These are phyloP conservation scores for Gouania willdenowi DNA, from an alignment of 2,797 vertebrate genomes.

Conservation along the genomic window DNA sequence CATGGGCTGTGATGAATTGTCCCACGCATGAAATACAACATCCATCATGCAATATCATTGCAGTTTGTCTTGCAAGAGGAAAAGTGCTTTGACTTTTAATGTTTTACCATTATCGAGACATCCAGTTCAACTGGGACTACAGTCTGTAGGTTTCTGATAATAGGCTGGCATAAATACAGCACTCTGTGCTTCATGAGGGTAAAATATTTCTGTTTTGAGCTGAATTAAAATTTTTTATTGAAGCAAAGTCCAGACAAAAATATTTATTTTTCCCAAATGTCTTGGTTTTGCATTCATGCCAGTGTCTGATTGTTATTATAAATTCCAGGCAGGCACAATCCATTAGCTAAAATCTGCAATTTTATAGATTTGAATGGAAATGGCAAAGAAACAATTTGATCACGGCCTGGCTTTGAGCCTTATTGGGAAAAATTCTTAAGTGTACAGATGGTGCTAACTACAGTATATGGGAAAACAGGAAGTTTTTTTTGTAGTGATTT, in stretches of 20 bases:
- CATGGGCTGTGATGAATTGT: slow-evolving; percentile 1
- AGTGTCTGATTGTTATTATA: slow-evolving; percentile 51
- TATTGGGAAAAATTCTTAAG: slow-evolving; percentile 43
- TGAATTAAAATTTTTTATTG: slow-evolving; percentile 62
- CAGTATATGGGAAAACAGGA: no score
- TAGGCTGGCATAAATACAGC: slow-evolving; percentile 44
- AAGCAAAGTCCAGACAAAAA: slow-evolving; percentile 45
- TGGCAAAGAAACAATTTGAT: slow-evolving; percentile 45
- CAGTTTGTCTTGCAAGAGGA: slow-evolving; percentile 22
- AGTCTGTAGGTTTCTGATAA: slow-evolving; percentile 42
- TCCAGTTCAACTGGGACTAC: slow-evolving; percentile 32
- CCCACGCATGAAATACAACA: background rate
- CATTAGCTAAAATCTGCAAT: slow-evolving; percentile 58
- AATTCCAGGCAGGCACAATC: slow-evolving; percentile 44
- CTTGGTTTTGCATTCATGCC: slow-evolving; percentile 42
- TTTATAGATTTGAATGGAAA: slow-evolving; percentile 57
- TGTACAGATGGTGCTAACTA: no score
- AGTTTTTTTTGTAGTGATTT: no score
- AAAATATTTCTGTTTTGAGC: slow-evolving; percentile 50
- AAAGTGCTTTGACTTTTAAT: slow-evolving; percentile 35
- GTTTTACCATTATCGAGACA: slow-evolving; percentile 40
- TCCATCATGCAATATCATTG: slow-evolving; percentile 27
- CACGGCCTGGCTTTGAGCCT: slow-evolving; percentile 34
- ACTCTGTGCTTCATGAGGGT: slow-evolving; percentile 40
- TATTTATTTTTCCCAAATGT: slow-evolving; percentile 40